Evolutionary conservation across 2,888 invertebrate species (phyloP), one percentile per base, ranked within the genome.

Genomic region (Ornithoptera priamus): DNA sequence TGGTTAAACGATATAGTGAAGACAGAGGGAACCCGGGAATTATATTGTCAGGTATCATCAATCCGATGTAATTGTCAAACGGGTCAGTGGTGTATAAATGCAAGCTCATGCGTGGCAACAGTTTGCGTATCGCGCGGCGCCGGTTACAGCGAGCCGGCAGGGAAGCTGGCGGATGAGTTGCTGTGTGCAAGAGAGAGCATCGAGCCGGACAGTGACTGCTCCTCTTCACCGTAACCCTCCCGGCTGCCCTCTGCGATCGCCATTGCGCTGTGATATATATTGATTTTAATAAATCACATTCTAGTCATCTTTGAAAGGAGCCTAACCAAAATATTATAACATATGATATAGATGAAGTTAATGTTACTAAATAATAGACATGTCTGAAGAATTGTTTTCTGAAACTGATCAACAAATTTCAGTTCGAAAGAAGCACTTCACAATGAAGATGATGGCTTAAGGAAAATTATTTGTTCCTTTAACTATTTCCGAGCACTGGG

Each of bases 151-250:
- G 95, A 95, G 90, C 95, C 96, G 85, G 97, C 96, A 81, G 97
- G 97, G 93, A 97, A 97, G 93, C 97, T 97, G 83, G 97, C 97
- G 81, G 97, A 97, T 92, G 97, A 98, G 94, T 97, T 97, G 94
- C 97, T 97, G 94, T 97, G 97, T 77, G 97, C 97, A 90, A 99
- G 95, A 93, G 98, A 98, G 83, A 97, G 94, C 96, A 98, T 97
- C 80, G 98, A 98, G 81, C 98, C 98, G 72, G 98, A 97, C 78
- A 98, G 94, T 84, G 97, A 97, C 83, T 96, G 96, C 88, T 98
- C 98, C 87, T 97, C 97, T 79, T 97, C 97, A 80, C 96, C 96
- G 93, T 97, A 97, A 78, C 95, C 95, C 88, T 97, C 97, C 81
- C 97, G 95, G 79, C 97, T 97, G 85, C 97, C 97, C 89, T 98